Percentiles rank a stretch among this genome's conserved stretches.
Conservation (phyloP, 2,113 vertebrate genomes). For the Sprattus sprattus region DNA sequence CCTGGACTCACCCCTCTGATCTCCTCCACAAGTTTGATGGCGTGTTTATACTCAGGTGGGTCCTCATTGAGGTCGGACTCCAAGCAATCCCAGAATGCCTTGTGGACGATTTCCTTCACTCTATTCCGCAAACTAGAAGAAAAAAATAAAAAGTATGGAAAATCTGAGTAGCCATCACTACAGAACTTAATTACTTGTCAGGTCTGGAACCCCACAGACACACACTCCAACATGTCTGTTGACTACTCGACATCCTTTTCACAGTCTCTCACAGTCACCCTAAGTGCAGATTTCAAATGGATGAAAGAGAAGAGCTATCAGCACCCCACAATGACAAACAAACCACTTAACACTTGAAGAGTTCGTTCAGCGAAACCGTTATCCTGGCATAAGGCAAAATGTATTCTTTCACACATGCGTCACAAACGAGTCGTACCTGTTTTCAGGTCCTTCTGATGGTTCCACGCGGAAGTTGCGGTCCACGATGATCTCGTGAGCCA, state of each 20-base stretch:
- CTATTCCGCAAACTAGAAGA: conserved; percentile 75
- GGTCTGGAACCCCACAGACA: neutral
- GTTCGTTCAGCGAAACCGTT: too few relatives aligned
- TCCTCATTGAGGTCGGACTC: conserved; percentile 83
- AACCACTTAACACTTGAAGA: too few relatives aligned
- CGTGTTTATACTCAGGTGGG: conserved; percentile 85
- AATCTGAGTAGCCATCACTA: neutral
- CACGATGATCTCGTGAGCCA: conserved; percentile 90
- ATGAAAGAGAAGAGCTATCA: too few relatives aligned
- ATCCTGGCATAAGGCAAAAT: too few relatives aligned
- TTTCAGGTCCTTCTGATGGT: conserved; percentile 69
- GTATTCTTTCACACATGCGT: too few relatives aligned
- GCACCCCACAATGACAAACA: too few relatives aligned
- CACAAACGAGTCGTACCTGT: conserved; percentile 70
- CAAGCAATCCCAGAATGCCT: conserved; percentile 90
- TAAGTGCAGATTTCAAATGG: too few relatives aligned
- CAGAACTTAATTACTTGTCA: neutral
- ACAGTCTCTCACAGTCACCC: too few relatives aligned
- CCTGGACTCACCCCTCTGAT: conserved; percentile 82
- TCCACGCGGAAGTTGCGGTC: conserved; percentile 82
- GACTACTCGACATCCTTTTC: too few relatives aligned
- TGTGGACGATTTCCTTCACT: conserved; percentile 83
- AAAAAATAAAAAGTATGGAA: neutral
- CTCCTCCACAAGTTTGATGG: conserved; percentile 88
- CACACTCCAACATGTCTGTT: neutral